Conservation (phyloP, 2,888 invertebrate genomes). For the Nasonia oneida region DNA sequence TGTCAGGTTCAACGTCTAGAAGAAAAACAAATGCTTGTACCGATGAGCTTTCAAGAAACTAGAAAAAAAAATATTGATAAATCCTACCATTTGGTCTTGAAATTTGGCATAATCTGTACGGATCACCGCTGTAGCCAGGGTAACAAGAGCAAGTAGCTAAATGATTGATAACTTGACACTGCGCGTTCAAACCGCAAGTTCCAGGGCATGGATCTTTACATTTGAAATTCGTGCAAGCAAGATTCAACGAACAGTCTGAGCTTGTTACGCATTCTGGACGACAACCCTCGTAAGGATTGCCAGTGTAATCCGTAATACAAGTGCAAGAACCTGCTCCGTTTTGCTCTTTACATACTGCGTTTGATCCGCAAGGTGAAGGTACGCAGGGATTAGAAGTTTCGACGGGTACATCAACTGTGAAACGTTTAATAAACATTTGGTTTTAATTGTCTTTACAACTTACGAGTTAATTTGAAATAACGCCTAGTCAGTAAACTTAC, state of each 20-base stretch:
- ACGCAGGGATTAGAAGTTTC: slow-evolving; percentile 81
- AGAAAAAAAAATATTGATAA: slow-evolving; percentile 15
- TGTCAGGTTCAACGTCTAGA: slow-evolving; percentile 73
- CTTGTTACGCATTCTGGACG: slow-evolving; percentile 91
- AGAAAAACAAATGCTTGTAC: slow-evolving; percentile 37
- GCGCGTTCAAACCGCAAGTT: slow-evolving; percentile 88
- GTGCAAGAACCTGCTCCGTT: slow-evolving; percentile 81
- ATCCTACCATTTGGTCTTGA: slow-evolving; percentile 44
- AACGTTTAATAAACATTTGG: not conserved
- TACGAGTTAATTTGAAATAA: not conserved
- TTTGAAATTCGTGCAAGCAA: slow-evolving; percentile 89
- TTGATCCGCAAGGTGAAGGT: slow-evolving; percentile 87
- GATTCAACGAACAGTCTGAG: slow-evolving; percentile 87
- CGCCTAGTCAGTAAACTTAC: slow-evolving; percentile 14
- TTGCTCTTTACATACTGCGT: slow-evolving; percentile 85
- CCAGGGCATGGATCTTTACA: slow-evolving; percentile 91
- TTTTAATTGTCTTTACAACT: not conserved
- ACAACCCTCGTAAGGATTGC: slow-evolving; percentile 83
- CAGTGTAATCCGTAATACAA: slow-evolving; percentile 77
- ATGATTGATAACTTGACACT: slow-evolving; percentile 89
- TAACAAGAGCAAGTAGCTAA: slow-evolving; percentile 83
- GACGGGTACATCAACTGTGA: slow-evolving; percentile 23
- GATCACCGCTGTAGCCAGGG: slow-evolving; percentile 81
- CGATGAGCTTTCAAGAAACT: not conserved
- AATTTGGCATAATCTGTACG: slow-evolving; percentile 79